Conservation (phyloP, 2,888 invertebrate species). For the Oligia fasciuncula region DNA sequence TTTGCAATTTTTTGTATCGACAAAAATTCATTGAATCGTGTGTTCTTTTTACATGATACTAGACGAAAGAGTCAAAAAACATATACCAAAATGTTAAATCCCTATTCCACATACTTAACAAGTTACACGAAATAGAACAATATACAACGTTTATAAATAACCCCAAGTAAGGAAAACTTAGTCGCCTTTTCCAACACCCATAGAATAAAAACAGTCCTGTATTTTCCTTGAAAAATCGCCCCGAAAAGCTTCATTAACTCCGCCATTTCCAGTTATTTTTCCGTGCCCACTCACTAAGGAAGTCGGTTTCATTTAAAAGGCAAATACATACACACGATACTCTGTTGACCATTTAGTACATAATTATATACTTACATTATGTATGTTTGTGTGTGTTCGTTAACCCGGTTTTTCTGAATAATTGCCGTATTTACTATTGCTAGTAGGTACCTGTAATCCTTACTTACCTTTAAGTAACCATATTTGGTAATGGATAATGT, state of each 20-base stretch:
- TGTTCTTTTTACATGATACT: no score
- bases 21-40: no score
- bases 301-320: slow-evolving; percentile 47
- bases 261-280: slow-evolving; percentile 11
- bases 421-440: slow-evolving; percentile 47
- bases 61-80: no score
- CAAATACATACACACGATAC: slow-evolving; percentile 33
- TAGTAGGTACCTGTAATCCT: slow-evolving; percentile 3
- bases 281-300: slow-evolving; percentile 30
- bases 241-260: slow-evolving; percentile 29
- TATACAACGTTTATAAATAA: background rate
- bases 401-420: slow-evolving; percentile 64
- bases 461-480: no score
- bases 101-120: no score
- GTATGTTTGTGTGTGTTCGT: slow-evolving; percentile 52
- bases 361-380: slow-evolving; percentile 40
- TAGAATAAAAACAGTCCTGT: background rate
- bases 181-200: background rate
- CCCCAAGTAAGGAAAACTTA: background rate
- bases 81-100: no score
- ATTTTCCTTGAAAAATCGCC: slow-evolving; percentile 18
- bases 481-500: background rate
- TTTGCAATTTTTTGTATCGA: no score
- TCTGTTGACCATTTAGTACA: slow-evolving; percentile 29
- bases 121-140: no score